These are phyloP conservation scores for Enteromius anoplus DNA, from an alignment of 2,797 vertebrate genomes.

Conservation along the genomic window DNA sequence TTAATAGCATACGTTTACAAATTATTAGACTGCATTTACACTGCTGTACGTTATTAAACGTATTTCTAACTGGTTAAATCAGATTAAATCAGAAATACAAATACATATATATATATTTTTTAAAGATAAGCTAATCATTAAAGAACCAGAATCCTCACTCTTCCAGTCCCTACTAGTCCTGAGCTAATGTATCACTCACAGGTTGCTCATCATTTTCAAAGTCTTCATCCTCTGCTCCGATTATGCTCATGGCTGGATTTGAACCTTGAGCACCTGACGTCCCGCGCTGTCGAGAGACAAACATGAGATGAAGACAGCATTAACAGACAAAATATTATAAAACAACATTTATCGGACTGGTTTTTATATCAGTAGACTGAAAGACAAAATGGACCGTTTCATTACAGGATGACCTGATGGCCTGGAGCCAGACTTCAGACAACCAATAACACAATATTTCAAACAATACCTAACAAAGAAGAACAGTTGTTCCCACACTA, in stretches of 20 bases:
- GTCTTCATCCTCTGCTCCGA: slow-evolving; percentile 93
- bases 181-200: slow-evolving; percentile 73
- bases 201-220: slow-evolving; percentile 89
- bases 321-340: slow-evolving; percentile 12
- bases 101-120: too few relatives aligned
- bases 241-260: slow-evolving; percentile 83
- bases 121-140: neutral
- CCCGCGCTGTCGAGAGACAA: slow-evolving; percentile 59
- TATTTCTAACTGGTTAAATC: neutral
- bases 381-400: neutral
- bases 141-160: neutral
- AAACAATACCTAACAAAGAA: neutral
- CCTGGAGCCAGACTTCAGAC: too few relatives aligned
- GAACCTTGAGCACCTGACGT: slow-evolving; percentile 71
- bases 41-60: neutral
- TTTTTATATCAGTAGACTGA: neutral
- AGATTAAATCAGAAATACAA: neutral
- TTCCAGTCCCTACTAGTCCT: neutral
- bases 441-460: neutral
- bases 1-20: neutral
- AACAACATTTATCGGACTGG: neutral
- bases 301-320: neutral
- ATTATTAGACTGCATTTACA: neutral
- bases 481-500: neutral
- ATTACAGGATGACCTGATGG: neutral